Percentiles rank a stretch among this genome's conserved stretches.
Evolutionary conservation across 2,113 vertebrate species (phyloP).

Genomic region (Carassius carassius): DNA sequence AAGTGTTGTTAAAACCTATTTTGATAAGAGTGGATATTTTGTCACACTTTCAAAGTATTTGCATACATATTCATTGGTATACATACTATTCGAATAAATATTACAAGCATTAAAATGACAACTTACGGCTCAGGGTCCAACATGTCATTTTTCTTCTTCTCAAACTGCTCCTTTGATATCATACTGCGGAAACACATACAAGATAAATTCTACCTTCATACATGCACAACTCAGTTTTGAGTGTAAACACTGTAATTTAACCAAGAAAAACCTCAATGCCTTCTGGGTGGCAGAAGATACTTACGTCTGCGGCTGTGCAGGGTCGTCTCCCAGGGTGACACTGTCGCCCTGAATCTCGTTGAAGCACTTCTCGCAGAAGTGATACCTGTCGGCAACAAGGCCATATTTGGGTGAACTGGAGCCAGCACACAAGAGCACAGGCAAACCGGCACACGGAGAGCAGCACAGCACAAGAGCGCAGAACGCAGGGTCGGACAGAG

Average conservation of each 20-base stretch:
- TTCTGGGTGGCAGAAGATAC: constrained; percentile 55
- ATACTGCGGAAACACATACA: constrained; percentile 74
- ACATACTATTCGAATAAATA: background rate
- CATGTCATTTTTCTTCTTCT: constrained; percentile 97
- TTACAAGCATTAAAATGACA: constrained; percentile 7
- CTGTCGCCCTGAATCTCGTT: constrained; percentile 98
- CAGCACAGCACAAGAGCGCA: constrained; percentile 56
- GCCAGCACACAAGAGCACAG: constrained; percentile 85
- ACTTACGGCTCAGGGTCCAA: constrained; percentile 98
- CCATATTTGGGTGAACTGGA: constrained; percentile 95
- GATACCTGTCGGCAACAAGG: constrained; percentile 98
- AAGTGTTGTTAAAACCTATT: background rate
- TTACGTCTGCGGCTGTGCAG: constrained; percentile 97
- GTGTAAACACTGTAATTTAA: background rate
- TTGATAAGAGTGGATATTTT: background rate
- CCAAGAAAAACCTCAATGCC: constrained; percentile 10
- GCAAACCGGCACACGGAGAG: constrained; percentile 60
- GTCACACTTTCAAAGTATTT: no score
- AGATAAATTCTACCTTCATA: background rate
- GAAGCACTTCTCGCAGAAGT: constrained; percentile 99
- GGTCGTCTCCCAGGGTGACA: constrained; percentile 96
- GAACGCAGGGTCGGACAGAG: constrained; percentile 44
- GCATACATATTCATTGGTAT: no score
- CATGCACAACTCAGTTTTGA: background rate
- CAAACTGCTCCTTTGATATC: constrained; percentile 99